Conservation (phyloP, 2,113 vertebrate genomes). For the Elaphurus davidianus region DNA sequence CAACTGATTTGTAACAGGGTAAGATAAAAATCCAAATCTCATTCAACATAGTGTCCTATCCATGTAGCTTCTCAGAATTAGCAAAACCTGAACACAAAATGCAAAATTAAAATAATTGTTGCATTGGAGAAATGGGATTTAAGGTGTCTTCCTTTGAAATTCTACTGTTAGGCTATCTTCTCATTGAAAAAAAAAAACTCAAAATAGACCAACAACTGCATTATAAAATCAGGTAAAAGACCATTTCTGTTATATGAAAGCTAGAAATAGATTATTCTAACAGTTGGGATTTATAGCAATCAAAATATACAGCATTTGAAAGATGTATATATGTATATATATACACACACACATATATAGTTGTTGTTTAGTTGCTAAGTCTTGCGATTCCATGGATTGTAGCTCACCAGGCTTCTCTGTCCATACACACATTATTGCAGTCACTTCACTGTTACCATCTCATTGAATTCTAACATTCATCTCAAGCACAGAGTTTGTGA, state of each 20-base stretch:
- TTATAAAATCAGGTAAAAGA: background rate
- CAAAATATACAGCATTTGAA: background rate
- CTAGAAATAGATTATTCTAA: background rate
- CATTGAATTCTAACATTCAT: background rate
- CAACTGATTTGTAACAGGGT: background rate
- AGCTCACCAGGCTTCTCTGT: background rate
- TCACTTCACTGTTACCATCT: background rate
- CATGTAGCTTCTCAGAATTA: background rate
- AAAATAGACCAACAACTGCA: background rate
- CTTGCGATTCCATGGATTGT: background rate
- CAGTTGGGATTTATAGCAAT: background rate
- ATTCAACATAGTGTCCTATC: background rate
- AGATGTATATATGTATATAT: background rate
- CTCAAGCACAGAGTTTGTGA: background rate
- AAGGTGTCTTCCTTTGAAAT: background rate
- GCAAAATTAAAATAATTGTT: background rate
- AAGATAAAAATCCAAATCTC: constrained; percentile 2
- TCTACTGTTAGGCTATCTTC: background rate
- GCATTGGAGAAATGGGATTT: background rate
- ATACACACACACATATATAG: background rate
- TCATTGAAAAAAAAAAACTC: background rate
- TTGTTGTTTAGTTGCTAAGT: background rate
- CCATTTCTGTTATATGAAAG: background rate
- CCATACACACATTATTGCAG: background rate
- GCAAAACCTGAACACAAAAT: constrained; percentile 7